A percentile compares a stretch with the other conserved stretches of the same genome.
Evolutionary conservation across 2,888 invertebrate species (phyloP).

Genomic region (Lumbricus terrestris): DNA sequence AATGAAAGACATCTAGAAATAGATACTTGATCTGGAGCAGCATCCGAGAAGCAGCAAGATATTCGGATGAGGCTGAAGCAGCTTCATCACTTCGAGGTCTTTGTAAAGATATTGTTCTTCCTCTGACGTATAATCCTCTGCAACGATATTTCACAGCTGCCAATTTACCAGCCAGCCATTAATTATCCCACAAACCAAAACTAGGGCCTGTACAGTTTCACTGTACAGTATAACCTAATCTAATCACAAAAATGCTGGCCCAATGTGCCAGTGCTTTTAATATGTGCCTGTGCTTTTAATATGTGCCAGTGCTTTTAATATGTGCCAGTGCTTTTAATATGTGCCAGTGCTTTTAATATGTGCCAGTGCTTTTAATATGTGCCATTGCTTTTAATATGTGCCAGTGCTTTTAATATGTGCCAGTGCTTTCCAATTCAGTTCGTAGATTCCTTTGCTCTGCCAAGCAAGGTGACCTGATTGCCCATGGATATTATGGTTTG

Average conservation of each 20-base stretch:
- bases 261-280: no score
- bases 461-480: no score
- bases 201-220: not conserved
- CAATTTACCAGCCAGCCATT: not conserved
- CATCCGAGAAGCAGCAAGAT: constrained; percentile 39
- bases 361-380: no score
- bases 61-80: constrained; percentile 40
- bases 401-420: no score
- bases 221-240: not conserved
- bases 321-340: no score
- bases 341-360: no score
- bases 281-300: no score
- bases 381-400: no score
- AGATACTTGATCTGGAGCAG: constrained; percentile 32
- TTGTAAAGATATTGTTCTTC: constrained; percentile 34
- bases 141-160: not conserved
- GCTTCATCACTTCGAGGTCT: constrained; percentile 38
- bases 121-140: constrained; percentile 36
- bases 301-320: no score
- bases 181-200: not conserved
- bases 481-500: no score
- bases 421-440: no score
- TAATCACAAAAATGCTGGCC: not conserved
- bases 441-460: no score
- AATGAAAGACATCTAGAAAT: not conserved